Percentiles rank a stretch among this genome's conserved stretches.
Evolutionary conservation across 1,140 invertebrate genomes (phyloP).

Genomic region (Atopsyche davidsoni): DNA sequence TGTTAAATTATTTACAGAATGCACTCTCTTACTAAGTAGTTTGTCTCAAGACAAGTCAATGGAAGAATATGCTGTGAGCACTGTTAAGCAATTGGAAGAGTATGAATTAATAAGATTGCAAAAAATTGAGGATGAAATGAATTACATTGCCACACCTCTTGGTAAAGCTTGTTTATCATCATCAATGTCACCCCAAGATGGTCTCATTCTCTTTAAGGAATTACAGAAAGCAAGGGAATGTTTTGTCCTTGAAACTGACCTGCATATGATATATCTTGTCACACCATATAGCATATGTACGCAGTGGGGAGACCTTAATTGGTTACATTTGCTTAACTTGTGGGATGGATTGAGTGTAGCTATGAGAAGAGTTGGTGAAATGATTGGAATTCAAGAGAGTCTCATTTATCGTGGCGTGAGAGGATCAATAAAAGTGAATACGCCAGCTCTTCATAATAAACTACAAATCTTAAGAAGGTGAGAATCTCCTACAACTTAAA

Average conservation of each 20-base stretch:
- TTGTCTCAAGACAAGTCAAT: conserved; percentile 32
- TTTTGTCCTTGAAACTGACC: conserved; percentile 89
- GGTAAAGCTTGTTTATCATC: conserved; percentile 90
- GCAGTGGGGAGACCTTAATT: conserved; percentile 77
- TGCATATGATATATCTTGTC: conserved; percentile 92
- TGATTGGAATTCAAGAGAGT: conserved; percentile 88
- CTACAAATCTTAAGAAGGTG: conserved; percentile 37
- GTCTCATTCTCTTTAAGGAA: conserved; percentile 80
- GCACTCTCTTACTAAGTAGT: conserved; percentile 57
- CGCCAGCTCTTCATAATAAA: conserved; percentile 47
- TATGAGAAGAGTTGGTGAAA: conserved; percentile 77
- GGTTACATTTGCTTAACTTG: conserved; percentile 77
- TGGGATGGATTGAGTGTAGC: conserved; percentile 77
- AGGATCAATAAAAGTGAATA: conserved; percentile 54
- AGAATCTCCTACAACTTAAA: background rate
- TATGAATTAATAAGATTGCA: conserved; percentile 56
- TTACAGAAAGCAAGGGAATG: conserved; percentile 83
- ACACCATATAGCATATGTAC: conserved; percentile 78
- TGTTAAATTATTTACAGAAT: conserved; percentile 71
- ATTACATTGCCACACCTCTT: conserved; percentile 75
- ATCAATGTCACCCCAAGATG: conserved; percentile 87
- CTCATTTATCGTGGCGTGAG: conserved; percentile 77
- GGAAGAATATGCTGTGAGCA: conserved; percentile 34
- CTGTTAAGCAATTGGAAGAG: conserved; percentile 45
- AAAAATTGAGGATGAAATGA: conserved; percentile 41